Percentiles rank a stretch among this genome's conserved stretches.
Conservation (phyloP, 2,888 invertebrate species). For the Drosophila pseudotalamancana region DNA sequence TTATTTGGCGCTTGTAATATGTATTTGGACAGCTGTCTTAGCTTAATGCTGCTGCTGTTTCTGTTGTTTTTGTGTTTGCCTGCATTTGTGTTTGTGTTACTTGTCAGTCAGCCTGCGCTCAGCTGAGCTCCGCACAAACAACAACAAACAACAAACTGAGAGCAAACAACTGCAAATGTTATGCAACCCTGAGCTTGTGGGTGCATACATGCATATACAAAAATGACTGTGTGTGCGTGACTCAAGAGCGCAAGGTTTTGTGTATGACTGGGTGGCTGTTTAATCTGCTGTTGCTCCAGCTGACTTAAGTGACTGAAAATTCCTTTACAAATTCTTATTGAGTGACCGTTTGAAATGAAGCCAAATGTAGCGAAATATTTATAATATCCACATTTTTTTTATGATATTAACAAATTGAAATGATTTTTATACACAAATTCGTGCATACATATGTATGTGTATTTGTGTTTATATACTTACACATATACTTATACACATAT, state of each 20-base stretch:
- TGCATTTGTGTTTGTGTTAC: slow-evolving; percentile 6
- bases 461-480: neutral
- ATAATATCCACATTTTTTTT: no score
- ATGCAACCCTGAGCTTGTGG: slow-evolving; percentile 37
- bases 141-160: slow-evolving; percentile 25
- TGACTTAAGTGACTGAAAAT: neutral
- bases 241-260: neutral
- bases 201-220: neutral
- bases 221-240: neutral
- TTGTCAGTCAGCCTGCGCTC: slow-evolving; percentile 34
- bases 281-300: slow-evolving; percentile 2
- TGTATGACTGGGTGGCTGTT: slow-evolving; percentile 2
- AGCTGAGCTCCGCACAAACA: slow-evolving; percentile 38
- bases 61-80: slow-evolving; percentile 2
- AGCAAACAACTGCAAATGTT: slow-evolving; percentile 37
- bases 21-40: slow-evolving; percentile 54
- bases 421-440: neutral
- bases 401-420: neutral
- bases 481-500: neutral
- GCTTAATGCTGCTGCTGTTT: neutral
- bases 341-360: no score
- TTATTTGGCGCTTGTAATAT: slow-evolving; percentile 53
- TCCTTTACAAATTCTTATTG: no score
- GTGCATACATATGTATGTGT: neutral
- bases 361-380: no score